Percentiles rank a stretch among this genome's conserved stretches.
Conservation (phyloP, 2,797 vertebrate genomes). For the Amblyopsis hoosieri region DNA sequence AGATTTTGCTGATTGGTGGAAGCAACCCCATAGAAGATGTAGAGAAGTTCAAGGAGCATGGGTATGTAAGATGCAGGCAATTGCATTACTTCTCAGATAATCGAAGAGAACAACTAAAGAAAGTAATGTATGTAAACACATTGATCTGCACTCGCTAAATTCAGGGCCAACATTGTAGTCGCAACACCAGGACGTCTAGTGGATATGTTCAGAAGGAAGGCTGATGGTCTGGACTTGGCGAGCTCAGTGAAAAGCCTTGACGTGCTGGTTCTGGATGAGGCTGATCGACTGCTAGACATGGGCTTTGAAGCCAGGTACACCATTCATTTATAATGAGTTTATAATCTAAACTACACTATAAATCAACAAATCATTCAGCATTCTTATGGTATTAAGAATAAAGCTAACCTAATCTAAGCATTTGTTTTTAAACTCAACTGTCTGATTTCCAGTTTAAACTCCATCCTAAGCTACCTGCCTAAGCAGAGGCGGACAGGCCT, state of each 20-base stretch:
- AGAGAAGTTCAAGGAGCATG: conserved; percentile 85
- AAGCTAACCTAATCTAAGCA: background rate
- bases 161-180: conserved; percentile 91
- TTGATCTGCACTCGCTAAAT: background rate
- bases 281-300: conserved; percentile 94
- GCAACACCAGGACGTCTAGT: conserved; percentile 93
- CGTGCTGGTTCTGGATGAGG: conserved; percentile 94
- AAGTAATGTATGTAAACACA: background rate
- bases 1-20: conserved; percentile 94
- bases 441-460: conserved; percentile 83
- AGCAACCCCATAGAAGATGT: conserved; percentile 93
- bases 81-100: too few relatives aligned
- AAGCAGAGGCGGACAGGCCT: conserved; percentile 95
- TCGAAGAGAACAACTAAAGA: background rate
- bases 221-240: conserved; percentile 88
- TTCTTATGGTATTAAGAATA: background rate
- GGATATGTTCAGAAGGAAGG: conserved; percentile 93
- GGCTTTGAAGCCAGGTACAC: conserved; percentile 91
- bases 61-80: conserved; percentile 72
- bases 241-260: conserved; percentile 86
- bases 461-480: conserved; percentile 88
- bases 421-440: background rate
- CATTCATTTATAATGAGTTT: background rate
- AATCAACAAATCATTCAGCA: background rate
- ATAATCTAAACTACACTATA: background rate